Conservation (phyloP, 2,888 invertebrate species). For the Tiliacea aurago region DNA sequence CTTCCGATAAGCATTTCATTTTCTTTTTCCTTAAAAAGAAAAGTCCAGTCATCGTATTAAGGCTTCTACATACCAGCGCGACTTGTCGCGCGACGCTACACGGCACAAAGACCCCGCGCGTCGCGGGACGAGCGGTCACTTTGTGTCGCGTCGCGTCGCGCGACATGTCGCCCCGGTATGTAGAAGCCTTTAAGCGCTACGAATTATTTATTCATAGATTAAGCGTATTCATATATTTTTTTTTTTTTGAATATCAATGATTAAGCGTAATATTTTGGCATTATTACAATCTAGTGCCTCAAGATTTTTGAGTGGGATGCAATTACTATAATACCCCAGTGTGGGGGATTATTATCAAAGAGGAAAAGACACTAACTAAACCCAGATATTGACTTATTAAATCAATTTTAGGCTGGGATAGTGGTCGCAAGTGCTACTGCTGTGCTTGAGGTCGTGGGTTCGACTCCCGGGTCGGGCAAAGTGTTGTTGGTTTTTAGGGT, state of each 20-base stretch:
- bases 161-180: too few species aligned
- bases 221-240: too few species aligned
- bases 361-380: background rate
- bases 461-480: background rate
- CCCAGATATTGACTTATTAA: too few species aligned
- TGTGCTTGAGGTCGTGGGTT: background rate
- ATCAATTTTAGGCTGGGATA: background rate
- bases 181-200: too few species aligned
- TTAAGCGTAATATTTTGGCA: background rate
- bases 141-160: too few species aligned
- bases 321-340: too few species aligned
- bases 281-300: background rate
- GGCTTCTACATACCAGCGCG: too few species aligned
- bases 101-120: too few species aligned
- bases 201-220: too few species aligned
- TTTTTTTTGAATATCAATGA: too few species aligned
- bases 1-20: slow-evolving; percentile 5
- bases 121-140: too few species aligned
- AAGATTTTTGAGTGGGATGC: background rate
- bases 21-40: slow-evolving; percentile 4
- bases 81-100: too few species aligned
- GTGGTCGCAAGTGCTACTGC: background rate
- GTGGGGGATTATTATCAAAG: background rate
- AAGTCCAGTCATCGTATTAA: background rate
- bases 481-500: background rate